phyloP scores from a whole-genome alignment of 92 coral and sea anemone genomes.

The Hydrozoanthus gracilis region DNA sequence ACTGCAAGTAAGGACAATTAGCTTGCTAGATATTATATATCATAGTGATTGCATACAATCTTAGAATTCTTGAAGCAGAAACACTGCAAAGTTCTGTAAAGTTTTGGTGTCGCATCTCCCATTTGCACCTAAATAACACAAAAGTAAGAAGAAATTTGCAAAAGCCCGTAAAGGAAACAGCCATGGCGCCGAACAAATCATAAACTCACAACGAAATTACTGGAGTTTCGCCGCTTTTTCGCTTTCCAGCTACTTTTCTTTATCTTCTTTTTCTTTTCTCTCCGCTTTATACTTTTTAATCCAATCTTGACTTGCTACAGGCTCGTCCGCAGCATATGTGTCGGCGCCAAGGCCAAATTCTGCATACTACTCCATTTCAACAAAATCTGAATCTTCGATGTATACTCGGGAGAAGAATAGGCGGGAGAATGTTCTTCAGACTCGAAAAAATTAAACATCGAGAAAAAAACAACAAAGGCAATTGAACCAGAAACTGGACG shows the following conservation, averaged over 20 bases:
- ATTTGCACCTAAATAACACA: not conserved
- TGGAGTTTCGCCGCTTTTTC: constrained; percentile 18
- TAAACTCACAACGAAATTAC: not conserved
- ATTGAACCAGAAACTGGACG: not conserved
- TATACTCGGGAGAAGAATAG: not conserved
- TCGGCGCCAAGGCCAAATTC: not conserved
- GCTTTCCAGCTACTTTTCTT: constrained; percentile 34
- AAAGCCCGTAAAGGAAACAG: not conserved
- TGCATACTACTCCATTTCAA: constrained; percentile 8
- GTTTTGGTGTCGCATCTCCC: not conserved
- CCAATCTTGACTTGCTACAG: constrained; percentile 20
- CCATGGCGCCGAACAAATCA: not conserved
- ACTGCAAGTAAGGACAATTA: too few relatives aligned
- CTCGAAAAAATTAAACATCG: constrained; percentile 10
- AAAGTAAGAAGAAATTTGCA: too few relatives aligned
- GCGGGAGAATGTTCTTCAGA: not conserved
- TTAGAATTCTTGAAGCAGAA: constrained; percentile 19
- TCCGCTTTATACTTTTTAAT: constrained; percentile 3
- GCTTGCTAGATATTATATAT: too few relatives aligned
- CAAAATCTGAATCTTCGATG: constrained; percentile 11
- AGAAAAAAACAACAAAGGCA: not conserved
- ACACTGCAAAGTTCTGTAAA: constrained; percentile 13
- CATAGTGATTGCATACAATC: constrained; percentile 11
- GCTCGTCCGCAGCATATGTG: not conserved
- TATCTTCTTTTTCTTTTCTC: constrained; percentile 6